A percentile compares a stretch with the other conserved stretches of the same genome.
These are phyloP conservation scores for Lacanobia oleracea DNA, from an alignment of 2,888 invertebrate genomes.

Conservation along the genomic window DNA sequence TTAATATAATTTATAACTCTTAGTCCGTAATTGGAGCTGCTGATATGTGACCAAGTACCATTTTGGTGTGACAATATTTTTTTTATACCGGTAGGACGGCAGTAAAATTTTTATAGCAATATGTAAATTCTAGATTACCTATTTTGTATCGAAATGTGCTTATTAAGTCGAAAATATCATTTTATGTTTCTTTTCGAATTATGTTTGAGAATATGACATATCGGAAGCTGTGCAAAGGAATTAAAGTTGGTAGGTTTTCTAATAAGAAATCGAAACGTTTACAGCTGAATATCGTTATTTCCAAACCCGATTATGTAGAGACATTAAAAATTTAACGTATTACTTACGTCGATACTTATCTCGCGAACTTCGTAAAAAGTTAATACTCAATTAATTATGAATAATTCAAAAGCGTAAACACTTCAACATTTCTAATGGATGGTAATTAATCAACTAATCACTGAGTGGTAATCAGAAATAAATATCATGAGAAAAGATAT, in stretches of 20 bases:
- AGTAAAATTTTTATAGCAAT: conserved; percentile 62
- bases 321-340: conserved; percentile 31
- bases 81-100: conserved; percentile 56
- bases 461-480: conserved; percentile 43
- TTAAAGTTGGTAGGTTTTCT: conserved; percentile 40
- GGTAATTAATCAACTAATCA: conserved; percentile 61
- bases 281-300: conserved; percentile 31
- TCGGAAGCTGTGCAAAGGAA: conserved; percentile 38
- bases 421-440: conserved; percentile 47
- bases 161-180: conserved; percentile 54
- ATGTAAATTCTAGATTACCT: conserved; percentile 64
- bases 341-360: conserved; percentile 43
- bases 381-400: conserved; percentile 55
- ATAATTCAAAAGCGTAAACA: conserved; percentile 50
- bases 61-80: conserved; percentile 74
- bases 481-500: conserved; percentile 28
- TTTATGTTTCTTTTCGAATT: conserved; percentile 47
- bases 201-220: conserved; percentile 41
- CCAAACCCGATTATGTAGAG: conserved; percentile 30
- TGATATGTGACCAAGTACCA: conserved; percentile 66
- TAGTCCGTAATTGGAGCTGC: conserved; percentile 77
- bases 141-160: conserved; percentile 58
- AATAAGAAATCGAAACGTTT: conserved; percentile 26
- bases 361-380: conserved; percentile 34
- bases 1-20: conserved; percentile 87